These are phyloP conservation scores for Ceyx melanurus DNA, from an alignment of 2,113 vertebrate genomes.

Conservation along the genomic window DNA sequence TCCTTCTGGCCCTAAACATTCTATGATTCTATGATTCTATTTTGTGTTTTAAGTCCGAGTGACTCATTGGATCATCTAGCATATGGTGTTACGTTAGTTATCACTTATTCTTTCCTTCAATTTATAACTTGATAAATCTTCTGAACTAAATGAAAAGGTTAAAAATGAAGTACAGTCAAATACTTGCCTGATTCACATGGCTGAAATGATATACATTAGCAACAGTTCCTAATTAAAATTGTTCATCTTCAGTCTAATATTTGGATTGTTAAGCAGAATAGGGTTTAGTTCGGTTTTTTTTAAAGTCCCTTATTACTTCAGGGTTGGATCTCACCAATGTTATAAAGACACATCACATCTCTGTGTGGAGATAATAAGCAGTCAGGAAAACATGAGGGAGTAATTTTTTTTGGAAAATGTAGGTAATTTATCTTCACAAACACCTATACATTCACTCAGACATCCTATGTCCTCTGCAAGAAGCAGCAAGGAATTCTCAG, in stretches of 20 bases:
- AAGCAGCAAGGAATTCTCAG: background rate
- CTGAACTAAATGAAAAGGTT: background rate
- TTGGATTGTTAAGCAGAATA: background rate
- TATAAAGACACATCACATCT: background rate
- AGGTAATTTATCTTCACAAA: background rate
- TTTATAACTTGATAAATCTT: background rate
- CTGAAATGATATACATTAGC: background rate
- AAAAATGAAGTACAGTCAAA: background rate
- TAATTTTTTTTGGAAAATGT: background rate
- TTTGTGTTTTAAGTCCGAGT: background rate
- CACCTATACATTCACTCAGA: background rate
- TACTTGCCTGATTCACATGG: background rate
- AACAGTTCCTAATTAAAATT: background rate
- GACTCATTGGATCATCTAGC: background rate
- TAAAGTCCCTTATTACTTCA: background rate
- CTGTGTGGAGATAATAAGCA: background rate
- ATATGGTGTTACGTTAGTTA: background rate
- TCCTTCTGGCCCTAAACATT: too few relatives aligned
- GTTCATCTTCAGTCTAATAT: background rate
- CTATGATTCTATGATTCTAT: background rate
- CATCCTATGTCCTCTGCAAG: background rate
- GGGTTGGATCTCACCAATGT: background rate
- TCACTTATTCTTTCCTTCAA: background rate
- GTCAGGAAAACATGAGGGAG: background rate
- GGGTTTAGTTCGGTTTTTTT: background rate